These are phyloP conservation scores for Cheilosia vernalis DNA, from an alignment of 2,888 invertebrate species.

Conservation along the genomic window DNA sequence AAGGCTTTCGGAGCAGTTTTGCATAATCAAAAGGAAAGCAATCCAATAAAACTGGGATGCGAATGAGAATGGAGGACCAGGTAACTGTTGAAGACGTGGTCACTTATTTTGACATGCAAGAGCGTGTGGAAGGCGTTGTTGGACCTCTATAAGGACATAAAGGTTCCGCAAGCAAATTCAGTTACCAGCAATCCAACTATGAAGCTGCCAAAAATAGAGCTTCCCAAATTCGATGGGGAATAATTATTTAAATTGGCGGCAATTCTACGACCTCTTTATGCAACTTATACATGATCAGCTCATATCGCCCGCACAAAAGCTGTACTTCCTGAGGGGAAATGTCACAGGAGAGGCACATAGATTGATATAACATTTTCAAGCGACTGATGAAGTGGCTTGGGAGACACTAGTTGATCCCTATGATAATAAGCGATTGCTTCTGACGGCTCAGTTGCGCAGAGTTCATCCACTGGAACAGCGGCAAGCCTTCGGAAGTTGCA, in stretches of 20 bases:
- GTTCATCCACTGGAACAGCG: fast-evolving
- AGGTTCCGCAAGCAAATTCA: neutral
- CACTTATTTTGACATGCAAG: neutral
- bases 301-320: slow-evolving; percentile 3
- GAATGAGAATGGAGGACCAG: too few relatives aligned
- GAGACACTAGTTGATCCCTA: too few relatives aligned
- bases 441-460: too few relatives aligned
- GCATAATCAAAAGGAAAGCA: neutral
- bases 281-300: too few relatives aligned
- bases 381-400: too few relatives aligned
- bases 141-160: neutral
- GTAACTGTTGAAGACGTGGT: too few relatives aligned
- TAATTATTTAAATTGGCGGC: slow-evolving; percentile 15
- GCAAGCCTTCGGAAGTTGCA: too few relatives aligned
- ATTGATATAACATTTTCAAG: too few relatives aligned
- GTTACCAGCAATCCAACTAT: slow-evolving; percentile 2
- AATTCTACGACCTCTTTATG: too few relatives aligned
- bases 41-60: neutral
- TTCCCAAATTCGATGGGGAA: slow-evolving; percentile 7
- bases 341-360: neutral
- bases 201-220: slow-evolving; percentile 21
- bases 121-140: neutral
- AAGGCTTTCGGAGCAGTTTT: neutral
- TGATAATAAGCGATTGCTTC: too few relatives aligned
- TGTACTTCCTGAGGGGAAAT: slow-evolving; percentile 6